Percentiles rank a stretch among this genome's conserved stretches.
These are phyloP conservation scores for Melospiza georgiana DNA, from an alignment of 2,113 vertebrate genomes.

Conservation along the genomic window DNA sequence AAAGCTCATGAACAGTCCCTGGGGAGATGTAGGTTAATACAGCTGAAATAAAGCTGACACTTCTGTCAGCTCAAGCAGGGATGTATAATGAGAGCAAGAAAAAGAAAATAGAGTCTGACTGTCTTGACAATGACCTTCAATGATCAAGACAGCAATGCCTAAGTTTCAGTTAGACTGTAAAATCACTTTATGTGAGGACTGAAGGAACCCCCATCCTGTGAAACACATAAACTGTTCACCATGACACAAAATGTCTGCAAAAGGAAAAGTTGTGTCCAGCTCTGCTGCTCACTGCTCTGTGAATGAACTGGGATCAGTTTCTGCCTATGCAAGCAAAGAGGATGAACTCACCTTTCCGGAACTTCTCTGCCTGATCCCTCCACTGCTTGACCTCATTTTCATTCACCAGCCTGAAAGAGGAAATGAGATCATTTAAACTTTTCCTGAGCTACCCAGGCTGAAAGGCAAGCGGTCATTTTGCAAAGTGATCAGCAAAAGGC, in stretches of 20 bases:
- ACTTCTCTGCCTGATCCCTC: constrained; percentile 95
- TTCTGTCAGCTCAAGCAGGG: background rate
- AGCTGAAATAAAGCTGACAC: background rate
- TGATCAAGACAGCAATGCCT: background rate
- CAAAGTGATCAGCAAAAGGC: background rate
- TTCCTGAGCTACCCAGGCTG: background rate
- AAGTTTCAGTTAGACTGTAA: background rate
- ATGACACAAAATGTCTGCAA: background rate
- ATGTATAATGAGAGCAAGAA: background rate
- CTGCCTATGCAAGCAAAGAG: background rate
- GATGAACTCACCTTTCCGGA: constrained; percentile 86
- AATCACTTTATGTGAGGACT: background rate
- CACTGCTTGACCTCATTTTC: constrained; percentile 98
- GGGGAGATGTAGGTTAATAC: background rate
- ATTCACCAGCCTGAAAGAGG: constrained; percentile 87
- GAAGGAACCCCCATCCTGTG: background rate
- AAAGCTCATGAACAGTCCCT: background rate
- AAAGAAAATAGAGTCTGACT: background rate
- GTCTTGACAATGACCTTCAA: background rate
- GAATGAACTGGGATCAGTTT: background rate
- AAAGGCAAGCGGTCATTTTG: background rate
- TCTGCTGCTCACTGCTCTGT: background rate
- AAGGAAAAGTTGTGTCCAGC: background rate
- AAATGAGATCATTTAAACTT: background rate
- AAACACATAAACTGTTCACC: background rate